Evolutionary conservation across 2,797 vertebrate species (phyloP), one percentile per base, ranked within the genome.

Genomic region (Sylvia borin): DNA sequence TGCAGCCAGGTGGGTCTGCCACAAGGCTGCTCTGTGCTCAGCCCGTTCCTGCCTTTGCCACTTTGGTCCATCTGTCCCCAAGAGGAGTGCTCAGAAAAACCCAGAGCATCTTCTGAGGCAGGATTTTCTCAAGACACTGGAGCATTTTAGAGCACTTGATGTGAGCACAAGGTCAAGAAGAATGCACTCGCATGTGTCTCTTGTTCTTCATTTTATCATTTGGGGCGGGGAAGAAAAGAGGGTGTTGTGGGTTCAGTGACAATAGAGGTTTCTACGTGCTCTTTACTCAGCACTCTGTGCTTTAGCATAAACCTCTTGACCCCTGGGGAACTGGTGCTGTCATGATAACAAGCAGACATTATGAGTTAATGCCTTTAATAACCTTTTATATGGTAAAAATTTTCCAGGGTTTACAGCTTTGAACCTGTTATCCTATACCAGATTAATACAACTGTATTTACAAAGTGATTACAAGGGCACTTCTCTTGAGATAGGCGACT

Each of bases 331-430:
- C 36, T 40, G 74, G 16, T 26, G 27, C 64, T 76, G 53, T 60
- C 68, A 42, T 64, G 67, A 95, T 88, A 83, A 90, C n/a, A 84
- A 79, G 70, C 32, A 87, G 66, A 87, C n/a, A 76, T 90, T 73
- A 55, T 32, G 66, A 71, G 79, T 96, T 97, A 97, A 92, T 96
- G 90, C 90, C 94, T 76, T 27, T 64, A 93, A 90, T 95, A 97
- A 67, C 90, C 72, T 87, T 55, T 97, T 47, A 78, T 51, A 43
- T 87, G 53, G 98, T 98, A 94, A 98, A 98, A 97, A 72, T 97
- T 97, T 98, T 96, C 95, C 87, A 98, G 94, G 40, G 68, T 98
- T 98, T 98, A 98, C 58, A 93, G 53, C 97, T 97, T 97, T 97
- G 98, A 98, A 98, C 97, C 94, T 93, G 91, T 97, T 98, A 93